These are phyloP conservation scores for Rhinophrynus dorsalis DNA, from an alignment of 2,797 vertebrate genomes.

Conservation along the genomic window DNA sequence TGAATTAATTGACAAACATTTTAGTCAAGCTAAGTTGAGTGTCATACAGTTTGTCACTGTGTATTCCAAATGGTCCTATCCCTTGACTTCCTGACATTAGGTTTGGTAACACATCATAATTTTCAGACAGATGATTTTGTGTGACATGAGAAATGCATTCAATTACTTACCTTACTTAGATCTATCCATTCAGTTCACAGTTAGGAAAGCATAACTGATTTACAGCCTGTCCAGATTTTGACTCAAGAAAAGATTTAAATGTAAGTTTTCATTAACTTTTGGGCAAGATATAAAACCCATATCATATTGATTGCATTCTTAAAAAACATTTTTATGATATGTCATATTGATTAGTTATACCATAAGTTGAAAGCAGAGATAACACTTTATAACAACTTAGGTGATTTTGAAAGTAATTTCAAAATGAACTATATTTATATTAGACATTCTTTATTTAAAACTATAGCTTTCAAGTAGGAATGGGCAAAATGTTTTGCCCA, in stretches of 20 bases:
- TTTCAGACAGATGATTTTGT: conserved; percentile 40
- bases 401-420: too few species aligned
- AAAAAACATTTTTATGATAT: too few species aligned
- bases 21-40: neutral
- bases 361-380: too few species aligned
- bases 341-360: too few species aligned
- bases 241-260: conserved; percentile 38
- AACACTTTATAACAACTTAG: too few species aligned
- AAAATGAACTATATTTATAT: too few species aligned
- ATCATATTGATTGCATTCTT: too few species aligned
- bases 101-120: conserved; percentile 43
- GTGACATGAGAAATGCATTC: conserved; percentile 43
- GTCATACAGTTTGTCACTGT: neutral
- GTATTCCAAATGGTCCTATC: conserved; percentile 18
- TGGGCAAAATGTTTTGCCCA: too few species aligned
- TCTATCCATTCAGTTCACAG: conserved; percentile 34
- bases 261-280: conserved; percentile 5
- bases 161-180: conserved; percentile 28
- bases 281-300: too few species aligned
- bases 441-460: too few species aligned
- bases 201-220: conserved; percentile 41
- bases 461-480: too few species aligned
- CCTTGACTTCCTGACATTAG: conserved; percentile 28
- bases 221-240: conserved; percentile 38
- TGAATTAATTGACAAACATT: neutral